Evolutionary conservation across 2,113 vertebrate species (phyloP).

Genomic region (Oxyruncus cristatus): DNA sequence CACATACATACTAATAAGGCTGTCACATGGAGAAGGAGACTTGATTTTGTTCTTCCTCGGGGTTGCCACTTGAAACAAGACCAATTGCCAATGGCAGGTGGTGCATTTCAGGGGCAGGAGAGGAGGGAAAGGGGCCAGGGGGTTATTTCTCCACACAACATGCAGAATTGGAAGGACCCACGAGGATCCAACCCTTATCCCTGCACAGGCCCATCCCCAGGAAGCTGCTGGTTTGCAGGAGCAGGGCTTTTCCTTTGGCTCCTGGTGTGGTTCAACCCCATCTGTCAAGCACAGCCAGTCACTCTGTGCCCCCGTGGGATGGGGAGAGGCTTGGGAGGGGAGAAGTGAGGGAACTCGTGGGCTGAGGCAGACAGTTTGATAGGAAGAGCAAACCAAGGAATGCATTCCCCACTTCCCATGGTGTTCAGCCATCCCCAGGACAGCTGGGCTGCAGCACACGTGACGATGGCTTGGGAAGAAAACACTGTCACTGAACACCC

Average conservation of each 20-base stretch:
- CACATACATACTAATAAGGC: constrained; percentile 24
- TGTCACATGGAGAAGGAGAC: neutral
- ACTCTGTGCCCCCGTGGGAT: fast-evolving
- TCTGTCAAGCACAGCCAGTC: neutral
- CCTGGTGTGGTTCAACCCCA: neutral
- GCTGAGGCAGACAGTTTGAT: fast-evolving
- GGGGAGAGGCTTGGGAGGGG: neutral
- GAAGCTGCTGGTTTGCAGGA: neutral
- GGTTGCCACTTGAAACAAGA: neutral
- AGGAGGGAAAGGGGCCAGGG: neutral
- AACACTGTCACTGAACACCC: fast-evolving
- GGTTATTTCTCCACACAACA: neutral
- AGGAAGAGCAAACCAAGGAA: fast-evolving
- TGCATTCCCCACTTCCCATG: fast-evolving
- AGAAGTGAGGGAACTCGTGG: neutral
- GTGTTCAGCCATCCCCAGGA: neutral
- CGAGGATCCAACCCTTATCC: neutral
- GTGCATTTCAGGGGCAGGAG: neutral
- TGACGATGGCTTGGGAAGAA: fast-evolving
- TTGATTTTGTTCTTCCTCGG: neutral
- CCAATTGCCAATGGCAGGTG: neutral
- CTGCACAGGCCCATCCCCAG: neutral
- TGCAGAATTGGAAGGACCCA: neutral
- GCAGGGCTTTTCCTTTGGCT: neutral
- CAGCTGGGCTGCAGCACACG: neutral